Evolutionary conservation across 2,113 vertebrate genomes (phyloP), one percentile per base, ranked within the genome.

Genomic region (Pedionomus torquatus): DNA sequence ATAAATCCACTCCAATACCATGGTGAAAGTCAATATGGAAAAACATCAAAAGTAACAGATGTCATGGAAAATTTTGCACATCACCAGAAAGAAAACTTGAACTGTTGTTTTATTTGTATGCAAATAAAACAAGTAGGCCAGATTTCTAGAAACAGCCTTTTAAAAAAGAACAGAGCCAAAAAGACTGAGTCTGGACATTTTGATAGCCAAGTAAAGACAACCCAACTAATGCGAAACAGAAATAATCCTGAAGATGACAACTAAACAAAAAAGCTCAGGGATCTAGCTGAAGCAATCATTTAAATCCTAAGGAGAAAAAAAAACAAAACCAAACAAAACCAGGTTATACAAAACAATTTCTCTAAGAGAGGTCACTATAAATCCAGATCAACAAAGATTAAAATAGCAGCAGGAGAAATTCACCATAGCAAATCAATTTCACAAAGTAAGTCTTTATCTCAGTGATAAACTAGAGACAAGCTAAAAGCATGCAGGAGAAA

Each of bases 301-400:
- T 92, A 89, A 95, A 92, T 81, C 83, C 69, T 69, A 85, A 72
- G 79, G 2, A 31, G 28, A 61, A 64, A 51, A 35, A n/a, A 44
- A n/a, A 41, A 41, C 41, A 41, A 41, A 41, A 41, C 41, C 41
- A 41, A 41, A 41, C 41, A 70, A 69, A 7, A 51, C 23, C 7
- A 87, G 65, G 64, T 84, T 90, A 87, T 37, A 68, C 49, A 89
- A 92, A 93, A 95, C 46, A 90, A 85, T 96, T 92, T 90, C 58
- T 90, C 46, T 93, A 57, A 66, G 61, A 84, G 75, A 94, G 41
- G 63, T 74, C 82, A 78, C 30, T 31, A 64, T 58, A 97, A 97
- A 97, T 95, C 93, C 96, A 96, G 93, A 93, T 96, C 68, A 96
- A 94, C 41, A 66, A 96, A 86, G 92, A 90, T 83, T 92, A 97